A percentile compares a stretch with the other conserved stretches of the same genome.
Evolutionary conservation across 2,113 vertebrate species (phyloP).

Genomic region (Lampris megalopsis): DNA sequence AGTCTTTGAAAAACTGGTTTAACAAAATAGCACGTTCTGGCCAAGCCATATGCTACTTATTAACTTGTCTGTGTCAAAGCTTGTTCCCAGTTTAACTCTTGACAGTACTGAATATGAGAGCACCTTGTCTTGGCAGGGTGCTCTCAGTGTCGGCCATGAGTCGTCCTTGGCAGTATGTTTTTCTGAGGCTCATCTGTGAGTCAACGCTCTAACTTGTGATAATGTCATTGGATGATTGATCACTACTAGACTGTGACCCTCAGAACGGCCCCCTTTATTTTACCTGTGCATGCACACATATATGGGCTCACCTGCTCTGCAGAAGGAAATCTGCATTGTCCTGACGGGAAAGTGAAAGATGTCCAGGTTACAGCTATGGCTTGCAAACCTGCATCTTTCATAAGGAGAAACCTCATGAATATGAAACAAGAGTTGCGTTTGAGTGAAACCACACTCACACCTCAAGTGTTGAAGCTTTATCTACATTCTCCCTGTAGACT

Average conservation of each 20-base stretch:
- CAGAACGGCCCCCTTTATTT: background rate
- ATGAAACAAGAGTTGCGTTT: background rate
- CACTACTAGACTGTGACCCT: slow-evolving; percentile 8
- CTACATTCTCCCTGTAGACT: background rate
- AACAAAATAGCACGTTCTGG: no score
- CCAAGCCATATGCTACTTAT: no score
- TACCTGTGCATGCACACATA: background rate
- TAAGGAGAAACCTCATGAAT: background rate
- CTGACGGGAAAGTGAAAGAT: background rate
- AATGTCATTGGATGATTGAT: slow-evolving; percentile 31
- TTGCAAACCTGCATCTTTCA: background rate
- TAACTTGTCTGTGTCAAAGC: no score
- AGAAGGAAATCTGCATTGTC: background rate
- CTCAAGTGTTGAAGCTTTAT: no score
- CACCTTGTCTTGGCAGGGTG: no score
- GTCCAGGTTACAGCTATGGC: background rate
- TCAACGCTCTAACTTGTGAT: background rate
- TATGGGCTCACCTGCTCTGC: background rate
- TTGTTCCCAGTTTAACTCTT: no score
- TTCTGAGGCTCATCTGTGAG: background rate
- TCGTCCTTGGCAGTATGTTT: slow-evolving; percentile 5
- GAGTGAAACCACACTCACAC: background rate
- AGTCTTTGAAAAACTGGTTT: no score
- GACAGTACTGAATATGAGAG: no score
- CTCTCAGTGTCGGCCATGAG: background rate